Percentiles rank a stretch among this genome's conserved stretches.
Evolutionary conservation across 30 jellyfish, hydroid and myxozoan species (phyloP).

Genomic region (Catostylus mosaicus): DNA sequence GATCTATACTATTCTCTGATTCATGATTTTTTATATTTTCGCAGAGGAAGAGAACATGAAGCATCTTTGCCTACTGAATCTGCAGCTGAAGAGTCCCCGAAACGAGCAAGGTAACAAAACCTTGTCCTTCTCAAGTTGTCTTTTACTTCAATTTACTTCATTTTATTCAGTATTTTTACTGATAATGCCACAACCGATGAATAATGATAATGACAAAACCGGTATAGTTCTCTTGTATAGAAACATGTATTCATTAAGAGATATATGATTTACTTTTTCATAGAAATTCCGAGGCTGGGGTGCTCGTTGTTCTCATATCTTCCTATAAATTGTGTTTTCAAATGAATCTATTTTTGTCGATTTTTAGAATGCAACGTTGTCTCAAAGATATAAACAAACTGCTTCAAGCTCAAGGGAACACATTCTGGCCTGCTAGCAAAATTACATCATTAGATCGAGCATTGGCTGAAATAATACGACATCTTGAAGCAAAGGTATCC

Average conservation of each 20-base stretch:
- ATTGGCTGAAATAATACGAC: slow-evolving; percentile 65
- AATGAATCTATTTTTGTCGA: not conserved
- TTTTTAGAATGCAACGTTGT: slow-evolving; percentile 64
- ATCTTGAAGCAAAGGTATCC: slow-evolving; percentile 76
- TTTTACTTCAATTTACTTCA: no score
- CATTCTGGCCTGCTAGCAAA: slow-evolving; percentile 90
- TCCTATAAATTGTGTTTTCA: not conserved
- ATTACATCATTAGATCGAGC: slow-evolving; percentile 81
- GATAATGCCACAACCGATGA: no score
- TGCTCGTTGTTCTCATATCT: not conserved
- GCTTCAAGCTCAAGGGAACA: slow-evolving; percentile 80
- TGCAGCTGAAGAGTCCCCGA: slow-evolving; percentile 71
- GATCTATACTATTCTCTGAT: no score
- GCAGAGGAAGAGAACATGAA: slow-evolving; percentile 91
- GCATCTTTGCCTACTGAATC: slow-evolving; percentile 41
- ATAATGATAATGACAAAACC: no score
- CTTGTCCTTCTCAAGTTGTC: not conserved
- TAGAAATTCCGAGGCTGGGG: no score
- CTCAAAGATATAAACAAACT: slow-evolving; percentile 79
- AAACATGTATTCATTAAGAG: no score
- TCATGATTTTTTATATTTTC: not conserved
- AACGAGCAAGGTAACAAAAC: slow-evolving; percentile 67
- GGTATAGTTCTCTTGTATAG: no score
- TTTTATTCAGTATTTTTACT: no score
- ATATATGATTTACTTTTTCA: no score